Evolutionary conservation across 2,888 invertebrate genomes (phyloP).

Genomic region (Hybos culiciformis): DNA sequence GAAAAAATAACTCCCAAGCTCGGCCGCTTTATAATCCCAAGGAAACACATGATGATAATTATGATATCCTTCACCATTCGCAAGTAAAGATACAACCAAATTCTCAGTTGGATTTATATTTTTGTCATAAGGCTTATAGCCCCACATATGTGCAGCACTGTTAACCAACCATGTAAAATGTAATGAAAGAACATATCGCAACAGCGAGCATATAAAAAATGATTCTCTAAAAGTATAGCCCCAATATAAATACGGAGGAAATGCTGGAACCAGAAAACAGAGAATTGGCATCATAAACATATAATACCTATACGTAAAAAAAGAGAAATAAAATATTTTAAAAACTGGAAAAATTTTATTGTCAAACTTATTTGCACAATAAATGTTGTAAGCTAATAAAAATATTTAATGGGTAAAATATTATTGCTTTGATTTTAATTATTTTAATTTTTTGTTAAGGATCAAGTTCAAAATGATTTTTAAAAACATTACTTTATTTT

Average conservation of each 20-base stretch:
- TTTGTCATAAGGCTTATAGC: constrained; percentile 77
- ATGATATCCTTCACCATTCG: constrained; percentile 73
- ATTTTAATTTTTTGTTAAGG: no score
- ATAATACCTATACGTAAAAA: constrained; percentile 39
- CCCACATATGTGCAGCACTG: constrained; percentile 87
- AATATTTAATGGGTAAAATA: no score
- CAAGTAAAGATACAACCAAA: constrained; percentile 46
- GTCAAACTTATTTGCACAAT: not conserved
- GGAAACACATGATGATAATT: constrained; percentile 84
- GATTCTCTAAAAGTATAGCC: constrained; percentile 41
- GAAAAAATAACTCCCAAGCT: constrained; percentile 50
- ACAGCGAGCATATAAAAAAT: constrained; percentile 61
- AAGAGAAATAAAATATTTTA: not conserved
- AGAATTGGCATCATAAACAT: constrained; percentile 57
- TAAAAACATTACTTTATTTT: no score
- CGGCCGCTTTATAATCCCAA: constrained; percentile 66
- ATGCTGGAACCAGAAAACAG: constrained; percentile 68
- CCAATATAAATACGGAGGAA: constrained; percentile 62
- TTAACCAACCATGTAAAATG: constrained; percentile 89
- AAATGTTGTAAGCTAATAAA: not conserved
- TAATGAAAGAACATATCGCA: constrained; percentile 63
- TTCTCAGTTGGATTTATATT: constrained; percentile 58
- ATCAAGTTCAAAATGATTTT: no score
- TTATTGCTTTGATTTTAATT: no score
- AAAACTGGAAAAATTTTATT: no score